These are phyloP conservation scores for Cheirogaleus medius DNA, from an alignment of 2,113 vertebrate genomes.

Conservation along the genomic window DNA sequence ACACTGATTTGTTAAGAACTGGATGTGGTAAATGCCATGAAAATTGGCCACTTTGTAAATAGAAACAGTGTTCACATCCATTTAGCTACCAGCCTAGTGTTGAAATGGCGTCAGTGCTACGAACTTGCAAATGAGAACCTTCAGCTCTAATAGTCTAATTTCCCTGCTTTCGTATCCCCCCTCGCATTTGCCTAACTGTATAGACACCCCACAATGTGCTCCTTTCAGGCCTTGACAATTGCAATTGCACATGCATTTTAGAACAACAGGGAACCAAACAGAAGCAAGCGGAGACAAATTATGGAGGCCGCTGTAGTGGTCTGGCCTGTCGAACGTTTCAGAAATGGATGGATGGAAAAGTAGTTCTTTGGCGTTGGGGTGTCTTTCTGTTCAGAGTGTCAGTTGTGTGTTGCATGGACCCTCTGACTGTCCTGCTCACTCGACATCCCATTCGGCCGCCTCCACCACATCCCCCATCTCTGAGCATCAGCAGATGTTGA, in stretches of 20 bases:
- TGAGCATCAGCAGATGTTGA: constrained; percentile 91
- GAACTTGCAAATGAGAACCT: constrained; percentile 48
- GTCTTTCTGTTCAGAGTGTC: constrained; percentile 74
- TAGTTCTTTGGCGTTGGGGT: constrained; percentile 76
- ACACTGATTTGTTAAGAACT: constrained; percentile 65
- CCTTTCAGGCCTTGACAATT: constrained; percentile 67
- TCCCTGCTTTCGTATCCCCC: background rate
- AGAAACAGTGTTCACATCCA: background rate
- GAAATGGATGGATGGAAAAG: constrained; percentile 85
- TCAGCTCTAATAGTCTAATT: background rate
- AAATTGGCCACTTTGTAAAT: constrained; percentile 59
- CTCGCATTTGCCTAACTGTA: background rate
- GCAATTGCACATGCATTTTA: background rate
- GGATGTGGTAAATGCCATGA: constrained; percentile 53
- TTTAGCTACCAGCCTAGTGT: constrained; percentile 16
- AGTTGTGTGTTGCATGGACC: constrained; percentile 85
- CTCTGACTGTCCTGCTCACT: constrained; percentile 82
- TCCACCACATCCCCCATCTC: constrained; percentile 84
- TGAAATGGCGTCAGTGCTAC: constrained; percentile 29
- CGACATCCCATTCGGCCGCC: constrained; percentile 81
- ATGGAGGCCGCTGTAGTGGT: background rate
- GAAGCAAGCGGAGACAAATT: background rate
- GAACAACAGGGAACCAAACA: background rate
- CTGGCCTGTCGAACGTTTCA: constrained; percentile 60
- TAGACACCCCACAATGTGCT: background rate